phyloP scores from a whole-genome alignment of 1,140 invertebrate genomes.

The Scaptomyza hsui region DNA sequence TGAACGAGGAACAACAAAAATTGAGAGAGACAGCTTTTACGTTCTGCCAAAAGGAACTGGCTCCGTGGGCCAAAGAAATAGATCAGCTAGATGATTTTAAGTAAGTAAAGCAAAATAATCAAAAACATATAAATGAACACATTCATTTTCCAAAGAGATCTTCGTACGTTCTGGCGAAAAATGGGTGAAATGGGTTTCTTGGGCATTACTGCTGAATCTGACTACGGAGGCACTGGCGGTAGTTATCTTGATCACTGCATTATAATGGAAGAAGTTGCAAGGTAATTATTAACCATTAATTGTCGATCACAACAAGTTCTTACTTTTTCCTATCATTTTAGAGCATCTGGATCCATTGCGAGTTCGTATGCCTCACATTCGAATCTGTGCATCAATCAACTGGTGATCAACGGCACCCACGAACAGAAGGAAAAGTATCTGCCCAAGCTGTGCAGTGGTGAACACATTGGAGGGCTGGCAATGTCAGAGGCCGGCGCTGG shows the following conservation, averaged over 20 bases:
- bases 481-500: slow-evolving; percentile 98
- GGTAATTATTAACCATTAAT: slow-evolving; percentile 82
- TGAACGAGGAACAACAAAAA: slow-evolving; percentile 94
- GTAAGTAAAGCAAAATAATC: slow-evolving; percentile 29
- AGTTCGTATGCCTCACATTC: slow-evolving; percentile 99
- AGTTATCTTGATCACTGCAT: slow-evolving; percentile 96
- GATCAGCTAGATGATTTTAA: slow-evolving; percentile 94
- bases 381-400: slow-evolving; percentile 98
- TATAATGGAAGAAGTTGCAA: slow-evolving; percentile 97
- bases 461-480: slow-evolving; percentile 96
- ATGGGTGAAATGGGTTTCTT: slow-evolving; percentile 95
- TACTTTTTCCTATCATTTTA: slow-evolving; percentile 65
- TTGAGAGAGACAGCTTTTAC: slow-evolving; percentile 94
- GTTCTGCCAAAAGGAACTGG: slow-evolving; percentile 97
- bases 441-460: slow-evolving; percentile 96
- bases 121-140: neutral
- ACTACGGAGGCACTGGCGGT: slow-evolving; percentile 96
- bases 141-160: slow-evolving; percentile 72
- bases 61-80: slow-evolving; percentile 95
- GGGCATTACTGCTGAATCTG: slow-evolving; percentile 93
- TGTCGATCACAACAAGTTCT: neutral
- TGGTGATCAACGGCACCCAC: slow-evolving; percentile 93
- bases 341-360: slow-evolving; percentile 92
- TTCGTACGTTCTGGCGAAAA: slow-evolving; percentile 95
- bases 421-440: slow-evolving; percentile 97